Percentiles rank a stretch among this genome's conserved stretches.
These are phyloP conservation scores for Sciurus niger DNA, from an alignment of 2,113 vertebrate genomes.

Conservation along the genomic window DNA sequence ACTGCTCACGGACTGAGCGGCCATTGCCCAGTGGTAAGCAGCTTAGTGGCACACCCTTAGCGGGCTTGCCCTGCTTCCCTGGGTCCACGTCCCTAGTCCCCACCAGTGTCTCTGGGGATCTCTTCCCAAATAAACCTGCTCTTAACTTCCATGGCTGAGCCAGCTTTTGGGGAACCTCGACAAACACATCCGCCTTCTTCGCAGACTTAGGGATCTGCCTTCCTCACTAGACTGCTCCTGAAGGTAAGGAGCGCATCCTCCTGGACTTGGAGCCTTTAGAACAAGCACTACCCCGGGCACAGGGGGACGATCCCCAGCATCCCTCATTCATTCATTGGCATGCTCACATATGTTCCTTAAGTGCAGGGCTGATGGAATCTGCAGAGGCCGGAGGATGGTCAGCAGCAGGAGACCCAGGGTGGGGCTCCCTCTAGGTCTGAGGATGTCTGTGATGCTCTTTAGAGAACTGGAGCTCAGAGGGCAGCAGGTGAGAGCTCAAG, in stretches of 20 bases:
- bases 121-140: background rate
- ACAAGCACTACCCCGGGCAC: background rate
- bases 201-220: background rate
- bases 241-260: background rate
- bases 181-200: background rate
- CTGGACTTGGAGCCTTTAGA: background rate
- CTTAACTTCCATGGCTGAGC: background rate
- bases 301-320: rapidly evolving
- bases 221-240: background rate
- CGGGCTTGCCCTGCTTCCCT: background rate
- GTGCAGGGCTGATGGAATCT: background rate
- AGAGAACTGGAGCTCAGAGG: background rate
- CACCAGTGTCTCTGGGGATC: background rate
- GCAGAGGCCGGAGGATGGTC: background rate
- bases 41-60: too few species aligned
- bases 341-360: background rate
- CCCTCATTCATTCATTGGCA: background rate
- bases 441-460: background rate
- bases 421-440: background rate
- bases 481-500: rapidly evolving
- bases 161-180: background rate
- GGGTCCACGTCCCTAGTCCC: background rate
- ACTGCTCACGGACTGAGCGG: too few species aligned
- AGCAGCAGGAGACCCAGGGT: background rate
- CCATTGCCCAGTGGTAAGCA: too few species aligned